Percentiles rank a stretch among this genome's conserved stretches.
phyloP scores from a whole-genome alignment of 2,113 vertebrate genomes.

The Erythrolamprus reginae region DNA sequence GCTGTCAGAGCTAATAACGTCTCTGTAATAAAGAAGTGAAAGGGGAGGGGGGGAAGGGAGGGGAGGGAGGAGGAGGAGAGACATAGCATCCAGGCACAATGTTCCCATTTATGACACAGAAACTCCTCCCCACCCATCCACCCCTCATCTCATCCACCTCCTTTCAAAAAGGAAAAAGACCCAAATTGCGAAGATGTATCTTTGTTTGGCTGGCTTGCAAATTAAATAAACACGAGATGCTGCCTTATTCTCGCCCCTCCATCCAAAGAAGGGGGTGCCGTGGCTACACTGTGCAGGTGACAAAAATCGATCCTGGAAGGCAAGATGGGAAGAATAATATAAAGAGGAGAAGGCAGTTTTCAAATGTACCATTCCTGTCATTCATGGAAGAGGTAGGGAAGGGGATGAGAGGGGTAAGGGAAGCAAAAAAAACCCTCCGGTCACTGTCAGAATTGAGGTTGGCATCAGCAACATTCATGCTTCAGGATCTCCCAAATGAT shows the following conservation, averaged over 20 bases:
- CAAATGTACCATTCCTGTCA: neutral
- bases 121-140: constrained; percentile 51
- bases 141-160: neutral
- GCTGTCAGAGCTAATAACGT: constrained; percentile 99
- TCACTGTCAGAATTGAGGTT: neutral
- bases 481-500: neutral
- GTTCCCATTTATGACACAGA: constrained; percentile 83
- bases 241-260: constrained; percentile 64
- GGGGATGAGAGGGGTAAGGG: neutral
- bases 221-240: constrained; percentile 71
- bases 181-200: constrained; percentile 70
- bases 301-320: neutral
- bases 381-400: neutral
- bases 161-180: neutral
- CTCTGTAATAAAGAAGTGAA: constrained; percentile 71
- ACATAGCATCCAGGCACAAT: constrained; percentile 72
- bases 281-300: constrained; percentile 14
- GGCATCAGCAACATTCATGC: neutral
- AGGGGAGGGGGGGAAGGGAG: constrained; percentile 41
- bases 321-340: neutral
- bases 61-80: constrained; percentile 61
- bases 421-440: neutral
- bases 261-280: constrained; percentile 58
- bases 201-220: constrained; percentile 75
- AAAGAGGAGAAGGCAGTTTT: neutral